phyloP scores from a whole-genome alignment of 2,888 invertebrate species.

The Hedya salicella region DNA sequence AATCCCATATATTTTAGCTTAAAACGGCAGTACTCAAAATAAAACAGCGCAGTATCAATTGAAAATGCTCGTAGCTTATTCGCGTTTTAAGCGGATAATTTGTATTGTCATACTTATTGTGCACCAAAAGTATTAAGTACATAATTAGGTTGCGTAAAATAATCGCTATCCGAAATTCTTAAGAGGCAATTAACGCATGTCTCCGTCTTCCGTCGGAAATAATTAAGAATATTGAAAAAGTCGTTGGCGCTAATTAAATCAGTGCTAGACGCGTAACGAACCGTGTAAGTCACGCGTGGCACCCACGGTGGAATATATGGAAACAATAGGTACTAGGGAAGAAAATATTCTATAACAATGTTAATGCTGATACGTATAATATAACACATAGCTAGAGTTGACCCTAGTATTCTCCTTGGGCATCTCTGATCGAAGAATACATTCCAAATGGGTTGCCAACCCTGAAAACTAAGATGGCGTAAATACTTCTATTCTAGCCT shows the following conservation, averaged over 20 bases:
- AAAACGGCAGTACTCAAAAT: no score
- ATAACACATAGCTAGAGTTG: no score
- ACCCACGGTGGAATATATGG: conserved; percentile 48
- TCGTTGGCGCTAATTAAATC: conserved; percentile 75
- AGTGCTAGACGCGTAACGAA: conserved; percentile 69
- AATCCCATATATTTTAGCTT: no score
- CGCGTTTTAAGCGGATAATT: no score
- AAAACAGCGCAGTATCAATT: no score
- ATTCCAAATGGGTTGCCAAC: no score
- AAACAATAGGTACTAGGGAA: neutral
- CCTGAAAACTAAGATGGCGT: no score
- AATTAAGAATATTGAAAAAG: conserved; percentile 70
- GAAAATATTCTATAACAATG: neutral
- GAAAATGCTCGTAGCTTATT: no score
- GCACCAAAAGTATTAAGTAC: neutral
- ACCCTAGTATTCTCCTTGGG: no score
- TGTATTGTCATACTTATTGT: neutral
- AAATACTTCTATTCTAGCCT: no score
- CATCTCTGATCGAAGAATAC: no score
- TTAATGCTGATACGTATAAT: no score
- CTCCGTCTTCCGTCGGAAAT: conserved; percentile 68
- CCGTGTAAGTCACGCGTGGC: conserved; percentile 63
- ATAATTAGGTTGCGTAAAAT: conserved; percentile 20
- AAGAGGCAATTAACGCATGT: conserved; percentile 39
- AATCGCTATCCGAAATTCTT: conserved; percentile 20